A percentile compares a stretch with the other conserved stretches of the same genome.
phyloP scores from a whole-genome alignment of 1,140 invertebrate species.

The Centruroides sculpturatus region DNA sequence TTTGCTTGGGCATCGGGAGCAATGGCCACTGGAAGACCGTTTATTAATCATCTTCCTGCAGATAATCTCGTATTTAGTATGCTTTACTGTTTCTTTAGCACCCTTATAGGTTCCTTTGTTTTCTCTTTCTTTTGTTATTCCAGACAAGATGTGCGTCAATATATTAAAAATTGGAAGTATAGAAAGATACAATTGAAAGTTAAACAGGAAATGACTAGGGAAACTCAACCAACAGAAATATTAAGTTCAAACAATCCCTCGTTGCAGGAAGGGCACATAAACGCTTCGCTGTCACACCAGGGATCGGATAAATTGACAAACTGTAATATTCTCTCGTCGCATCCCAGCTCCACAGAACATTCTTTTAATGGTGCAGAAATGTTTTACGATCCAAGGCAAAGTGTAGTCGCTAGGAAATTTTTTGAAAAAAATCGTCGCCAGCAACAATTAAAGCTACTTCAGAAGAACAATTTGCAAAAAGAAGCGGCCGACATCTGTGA shows the following conservation, averaged over 20 bases:
- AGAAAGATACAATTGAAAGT: constrained; percentile 46
- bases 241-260: too few relatives aligned
- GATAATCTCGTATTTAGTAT: constrained; percentile 64
- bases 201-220: constrained; percentile 36
- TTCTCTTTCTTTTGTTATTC: constrained; percentile 72
- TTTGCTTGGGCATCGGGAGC: constrained; percentile 57
- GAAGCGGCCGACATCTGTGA: not conserved
- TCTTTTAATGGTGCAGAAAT: constrained; percentile 42
- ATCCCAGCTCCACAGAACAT: constrained; percentile 20
- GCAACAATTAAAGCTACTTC: constrained; percentile 31
- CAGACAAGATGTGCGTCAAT: constrained; percentile 58
- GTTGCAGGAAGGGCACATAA: constrained; percentile 19
- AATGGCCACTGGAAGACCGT: constrained; percentile 46
- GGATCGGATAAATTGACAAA: constrained; percentile 27
- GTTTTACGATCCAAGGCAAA: constrained; percentile 87
- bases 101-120: constrained; percentile 61
- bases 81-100: constrained; percentile 23
- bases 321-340: constrained; percentile 20
- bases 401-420: constrained; percentile 77
- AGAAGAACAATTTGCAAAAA: constrained; percentile 47
- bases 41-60: constrained; percentile 44
- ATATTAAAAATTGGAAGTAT: constrained; percentile 18
- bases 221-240: constrained; percentile 16
- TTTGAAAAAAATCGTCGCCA: constrained; percentile 72
- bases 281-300: constrained; percentile 19